phyloP scores from a whole-genome alignment of 2,888 invertebrate genomes.

The Epistrophe eligans region DNA sequence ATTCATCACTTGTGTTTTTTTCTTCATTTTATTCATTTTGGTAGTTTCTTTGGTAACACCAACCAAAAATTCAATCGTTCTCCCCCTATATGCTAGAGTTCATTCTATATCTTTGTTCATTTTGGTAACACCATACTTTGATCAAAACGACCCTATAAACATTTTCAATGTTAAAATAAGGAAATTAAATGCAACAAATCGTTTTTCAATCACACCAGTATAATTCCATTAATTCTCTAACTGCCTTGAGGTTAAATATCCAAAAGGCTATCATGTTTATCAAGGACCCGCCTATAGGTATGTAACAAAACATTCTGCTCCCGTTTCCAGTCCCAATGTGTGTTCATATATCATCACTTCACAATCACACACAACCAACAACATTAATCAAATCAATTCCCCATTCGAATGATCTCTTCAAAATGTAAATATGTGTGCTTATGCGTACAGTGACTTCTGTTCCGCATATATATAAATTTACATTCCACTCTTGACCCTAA shows the following conservation, averaged over 20 bases:
- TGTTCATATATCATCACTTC: conserved; percentile 48
- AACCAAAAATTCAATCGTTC: too few relatives aligned
- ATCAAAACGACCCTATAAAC: too few relatives aligned
- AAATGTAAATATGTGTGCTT: conserved; percentile 19
- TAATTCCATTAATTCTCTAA: conserved; percentile 33
- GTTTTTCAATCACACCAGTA: conserved; percentile 2
- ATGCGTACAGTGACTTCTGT: conserved; percentile 31
- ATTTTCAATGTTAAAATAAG: too few relatives aligned
- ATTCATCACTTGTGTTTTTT: too few relatives aligned
- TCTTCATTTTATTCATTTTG: too few relatives aligned
- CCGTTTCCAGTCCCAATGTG: conserved; percentile 2
- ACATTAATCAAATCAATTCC: conserved; percentile 53
- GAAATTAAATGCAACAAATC: conserved; percentile 11
- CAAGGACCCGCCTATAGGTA: background rate
- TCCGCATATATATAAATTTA: conserved; percentile 22
- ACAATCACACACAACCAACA: conserved; percentile 21
- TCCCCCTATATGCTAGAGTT: too few relatives aligned
- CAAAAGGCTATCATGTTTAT: conserved; percentile 18
- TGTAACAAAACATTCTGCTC: conserved; percentile 10
- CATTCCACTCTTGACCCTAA: conserved; percentile 16
- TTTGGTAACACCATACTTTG: too few relatives aligned
- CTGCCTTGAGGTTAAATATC: conserved; percentile 27
- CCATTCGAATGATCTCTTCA: conserved; percentile 50
- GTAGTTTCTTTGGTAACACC: too few relatives aligned
- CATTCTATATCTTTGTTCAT: too few relatives aligned